These are phyloP conservation scores for Pedicia rivosa DNA, from an alignment of 2,888 invertebrate genomes.

Conservation along the genomic window DNA sequence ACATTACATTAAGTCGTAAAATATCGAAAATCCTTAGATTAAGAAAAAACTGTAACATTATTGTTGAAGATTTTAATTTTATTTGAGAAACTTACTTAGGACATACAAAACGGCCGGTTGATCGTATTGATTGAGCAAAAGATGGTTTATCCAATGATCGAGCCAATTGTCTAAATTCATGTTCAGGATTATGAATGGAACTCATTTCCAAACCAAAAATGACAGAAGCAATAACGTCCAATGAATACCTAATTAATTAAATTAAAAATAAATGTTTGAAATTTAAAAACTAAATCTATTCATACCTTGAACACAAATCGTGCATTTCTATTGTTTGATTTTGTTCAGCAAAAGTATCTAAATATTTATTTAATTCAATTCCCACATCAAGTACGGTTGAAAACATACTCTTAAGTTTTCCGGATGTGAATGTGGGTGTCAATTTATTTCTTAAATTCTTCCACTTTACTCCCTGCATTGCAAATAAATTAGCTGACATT, in stretches of 20 bases:
- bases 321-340: conserved; percentile 33
- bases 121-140: conserved; percentile 12
- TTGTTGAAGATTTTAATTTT: neutral
- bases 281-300: no score
- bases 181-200: conserved; percentile 25
- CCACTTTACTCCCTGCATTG: conserved; percentile 42
- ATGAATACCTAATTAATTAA: no score
- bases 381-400: conserved; percentile 40
- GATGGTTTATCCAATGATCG: conserved; percentile 11
- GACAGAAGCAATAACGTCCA: conserved; percentile 31
- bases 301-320: conserved; percentile 10
- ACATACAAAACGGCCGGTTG: conserved; percentile 16
- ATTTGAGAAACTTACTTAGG: conserved; percentile 18
- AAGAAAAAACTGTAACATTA: neutral
- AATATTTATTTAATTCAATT: conserved; percentile 32
- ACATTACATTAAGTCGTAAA: conserved; percentile 13
- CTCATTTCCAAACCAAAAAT: conserved; percentile 32
- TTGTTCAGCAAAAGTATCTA: conserved; percentile 21
- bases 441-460: conserved; percentile 42
- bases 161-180: conserved; percentile 23
- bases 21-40: conserved; percentile 11
- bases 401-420: conserved; percentile 49
- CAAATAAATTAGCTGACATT: conserved; percentile 42
- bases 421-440: conserved; percentile 48
- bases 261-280: neutral